phyloP scores from a whole-genome alignment of 2,888 invertebrate genomes.

The Ecliptopera silaceata region DNA sequence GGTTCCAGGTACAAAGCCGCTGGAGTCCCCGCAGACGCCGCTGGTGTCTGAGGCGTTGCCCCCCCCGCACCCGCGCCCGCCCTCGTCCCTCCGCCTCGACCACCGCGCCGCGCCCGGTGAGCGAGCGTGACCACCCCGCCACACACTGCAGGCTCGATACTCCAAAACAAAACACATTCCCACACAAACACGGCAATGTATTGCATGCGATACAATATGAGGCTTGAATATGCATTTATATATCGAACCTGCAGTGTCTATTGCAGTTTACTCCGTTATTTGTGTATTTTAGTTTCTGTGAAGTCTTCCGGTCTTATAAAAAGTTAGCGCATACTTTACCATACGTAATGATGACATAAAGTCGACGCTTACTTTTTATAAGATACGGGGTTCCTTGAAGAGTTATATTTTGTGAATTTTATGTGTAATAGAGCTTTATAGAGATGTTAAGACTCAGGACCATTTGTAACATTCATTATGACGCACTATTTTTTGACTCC shows the following conservation, averaged over 20 bases:
- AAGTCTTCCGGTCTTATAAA: constrained; percentile 48
- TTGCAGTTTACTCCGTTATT: constrained; percentile 66
- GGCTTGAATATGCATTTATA: constrained; percentile 62
- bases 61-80: constrained; percentile 75
- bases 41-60: constrained; percentile 80
- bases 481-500: constrained; percentile 65
- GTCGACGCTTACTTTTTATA: no score
- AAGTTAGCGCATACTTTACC: no score
- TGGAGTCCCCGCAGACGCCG: constrained; percentile 93
- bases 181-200: constrained; percentile 34
- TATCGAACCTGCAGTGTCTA: constrained; percentile 69
- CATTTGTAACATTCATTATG: constrained; percentile 64
- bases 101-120: constrained; percentile 82
- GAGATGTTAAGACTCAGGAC: constrained; percentile 80
- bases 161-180: constrained; percentile 64
- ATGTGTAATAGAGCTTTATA: constrained; percentile 76
- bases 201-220: constrained; percentile 34
- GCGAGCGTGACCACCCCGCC: constrained; percentile 74
- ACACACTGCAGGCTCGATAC: constrained; percentile 71
- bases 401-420: constrained; percentile 59
- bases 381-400: no score
- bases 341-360: no score
- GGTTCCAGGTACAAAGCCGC: constrained; percentile 86
- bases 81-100: constrained; percentile 80
- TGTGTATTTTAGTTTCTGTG: constrained; percentile 68